Evolutionary conservation across 2,113 vertebrate genomes (phyloP).

Genomic region (Bostrychus sinensis): DNA sequence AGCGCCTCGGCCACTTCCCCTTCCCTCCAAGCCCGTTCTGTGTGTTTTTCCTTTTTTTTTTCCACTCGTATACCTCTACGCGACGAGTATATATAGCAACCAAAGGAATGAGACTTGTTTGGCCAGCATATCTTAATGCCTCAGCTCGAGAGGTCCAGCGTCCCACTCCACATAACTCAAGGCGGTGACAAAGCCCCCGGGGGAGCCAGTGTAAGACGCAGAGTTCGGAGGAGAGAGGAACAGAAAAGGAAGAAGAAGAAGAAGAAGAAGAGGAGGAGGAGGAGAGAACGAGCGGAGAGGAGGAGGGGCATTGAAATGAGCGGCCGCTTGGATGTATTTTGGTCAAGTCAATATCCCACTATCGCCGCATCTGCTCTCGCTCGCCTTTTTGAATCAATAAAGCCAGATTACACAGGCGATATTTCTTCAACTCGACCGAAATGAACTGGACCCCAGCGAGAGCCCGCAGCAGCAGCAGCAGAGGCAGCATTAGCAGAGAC

Average conservation of each 20-base stretch:
- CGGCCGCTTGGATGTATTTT: constrained; percentile 47
- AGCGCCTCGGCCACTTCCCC: constrained; percentile 38
- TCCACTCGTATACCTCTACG: constrained; percentile 24
- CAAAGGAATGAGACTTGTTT: constrained; percentile 74
- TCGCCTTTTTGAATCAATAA: constrained; percentile 1
- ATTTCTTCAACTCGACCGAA: background rate
- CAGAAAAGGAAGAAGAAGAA: background rate
- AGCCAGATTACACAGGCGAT: background rate
- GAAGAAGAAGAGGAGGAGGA: constrained; percentile 11
- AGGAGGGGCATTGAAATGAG: constrained; percentile 39
- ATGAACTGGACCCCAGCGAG: background rate
- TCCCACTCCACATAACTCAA: constrained; percentile 78
- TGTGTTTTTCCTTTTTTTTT: constrained; percentile 27
- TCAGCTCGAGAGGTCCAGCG: constrained; percentile 57
- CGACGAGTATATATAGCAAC: constrained; percentile 67
- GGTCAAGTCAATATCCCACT: constrained; percentile 49
- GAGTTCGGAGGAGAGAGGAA: background rate
- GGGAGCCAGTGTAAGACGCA: constrained; percentile 24
- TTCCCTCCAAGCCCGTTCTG: too few species aligned
- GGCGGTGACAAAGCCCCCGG: constrained; percentile 68
- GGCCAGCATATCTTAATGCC: constrained; percentile 70
- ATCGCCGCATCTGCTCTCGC: constrained; percentile 11
- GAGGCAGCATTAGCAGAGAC: background rate
- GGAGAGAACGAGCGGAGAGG: constrained; percentile 4
- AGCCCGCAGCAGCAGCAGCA: background rate